Base-by-base conservation (phyloP, 2,888 invertebrate species). In the Patella pellucida region DNA sequence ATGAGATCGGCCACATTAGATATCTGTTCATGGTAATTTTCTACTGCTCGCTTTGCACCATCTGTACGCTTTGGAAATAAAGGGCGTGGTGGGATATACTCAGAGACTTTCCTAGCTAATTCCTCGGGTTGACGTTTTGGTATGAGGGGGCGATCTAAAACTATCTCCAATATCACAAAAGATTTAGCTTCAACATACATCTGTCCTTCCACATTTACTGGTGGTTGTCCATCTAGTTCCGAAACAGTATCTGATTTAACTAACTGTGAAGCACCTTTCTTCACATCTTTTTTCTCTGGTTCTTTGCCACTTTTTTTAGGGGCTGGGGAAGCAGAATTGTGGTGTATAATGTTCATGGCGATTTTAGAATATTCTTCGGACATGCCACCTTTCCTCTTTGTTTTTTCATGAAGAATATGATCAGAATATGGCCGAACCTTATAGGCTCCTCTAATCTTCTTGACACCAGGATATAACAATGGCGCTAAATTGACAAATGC, bases 381-480 rank as follows among this genome's bases (percentile, higher is more conserved):
- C 14, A 89, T 75, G 3, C 86, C 86, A 23, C 78, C 75, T 74
- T 85, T 86, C 14, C 90, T 81, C 54, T 84, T 85, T 69, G 89
- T 87, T 89, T 90, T 91, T 81, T 90, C 89, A 79, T 83, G 78
- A 23, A 90, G 82, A 52, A 89, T 87, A 74, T 85, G 80, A 68
- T 91, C 91, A 70, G 86, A 86, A 79, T 85, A 91, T 1, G 88
- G 85, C 73, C 85, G 74, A 9, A 91, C 86, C 83, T 89, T 90
- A 80, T 88, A 91, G 5, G 91, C 91, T 16, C 91, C 91, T 81
- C 90, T 79, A 69, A 91, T 89, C 78, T 88, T 81, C 62, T 88
- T 89, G 19, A 91, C 91, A 83, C 91, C 91, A 67, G 91, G 91
- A 78, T 91, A 91, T 1, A 91, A 85, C 7, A 91, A 81, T 16